Evolutionary conservation across 1,140 invertebrate species (phyloP).

Genomic region (Pachypeltis micranthus): DNA sequence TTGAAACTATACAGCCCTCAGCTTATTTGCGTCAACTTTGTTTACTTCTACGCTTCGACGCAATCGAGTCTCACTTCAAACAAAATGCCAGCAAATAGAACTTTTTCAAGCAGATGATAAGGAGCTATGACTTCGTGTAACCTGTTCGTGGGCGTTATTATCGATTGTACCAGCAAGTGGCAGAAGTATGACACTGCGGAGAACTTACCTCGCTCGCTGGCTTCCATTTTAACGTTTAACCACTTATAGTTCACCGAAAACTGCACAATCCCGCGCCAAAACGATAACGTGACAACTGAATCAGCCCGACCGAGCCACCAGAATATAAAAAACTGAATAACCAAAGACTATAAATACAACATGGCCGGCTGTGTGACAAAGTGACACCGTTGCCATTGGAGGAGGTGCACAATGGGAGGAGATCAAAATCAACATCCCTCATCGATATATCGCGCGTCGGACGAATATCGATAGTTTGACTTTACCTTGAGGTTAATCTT

Average conservation of each 20-base stretch:
- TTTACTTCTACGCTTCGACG: no score
- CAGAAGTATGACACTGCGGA: neutral
- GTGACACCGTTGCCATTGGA: neutral
- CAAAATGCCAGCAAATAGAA: no score
- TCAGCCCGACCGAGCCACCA: neutral
- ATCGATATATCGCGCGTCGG: neutral
- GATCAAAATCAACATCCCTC: neutral
- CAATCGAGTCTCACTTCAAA: no score
- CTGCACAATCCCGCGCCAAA: neutral
- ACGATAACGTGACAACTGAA: neutral
- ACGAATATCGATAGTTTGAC: neutral
- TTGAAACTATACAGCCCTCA: no score
- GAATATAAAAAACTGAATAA: neutral
- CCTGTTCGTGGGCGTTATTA: no score
- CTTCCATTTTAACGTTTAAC: neutral
- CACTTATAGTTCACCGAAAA: neutral
- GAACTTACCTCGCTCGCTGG: constrained; percentile 9
- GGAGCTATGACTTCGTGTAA: no score
- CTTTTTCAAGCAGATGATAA: no score
- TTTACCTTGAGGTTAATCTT: neutral
- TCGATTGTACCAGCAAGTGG: no score
- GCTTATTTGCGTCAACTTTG: no score
- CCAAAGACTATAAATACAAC: neutral
- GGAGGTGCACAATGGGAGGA: neutral
- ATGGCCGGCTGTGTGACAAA: constrained; percentile 5